phyloP scores from a whole-genome alignment of 2,797 vertebrate species.

The Melanotaenia parkinsoni region DNA sequence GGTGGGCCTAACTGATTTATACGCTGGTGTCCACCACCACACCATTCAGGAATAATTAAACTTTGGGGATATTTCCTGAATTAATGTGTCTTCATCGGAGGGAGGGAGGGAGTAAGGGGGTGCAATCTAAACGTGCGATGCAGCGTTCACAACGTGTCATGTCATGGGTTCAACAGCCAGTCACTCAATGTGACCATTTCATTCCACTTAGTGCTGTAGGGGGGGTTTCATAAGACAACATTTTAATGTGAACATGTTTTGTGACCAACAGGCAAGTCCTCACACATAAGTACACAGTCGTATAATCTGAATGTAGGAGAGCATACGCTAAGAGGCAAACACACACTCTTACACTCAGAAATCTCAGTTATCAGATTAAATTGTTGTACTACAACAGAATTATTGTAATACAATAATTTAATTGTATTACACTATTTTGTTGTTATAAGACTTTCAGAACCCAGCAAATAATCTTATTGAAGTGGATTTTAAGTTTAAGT shows the following conservation, averaged over 20 bases:
- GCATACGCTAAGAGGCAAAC: conserved; percentile 1
- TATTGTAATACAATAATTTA: not conserved
- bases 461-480: not conserved
- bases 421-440: too few species aligned
- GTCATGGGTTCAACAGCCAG: conserved; percentile 66
- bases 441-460: not conserved
- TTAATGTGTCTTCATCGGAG: conserved; percentile 72
- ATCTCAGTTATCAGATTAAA: conserved; percentile 33
- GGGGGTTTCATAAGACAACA: conserved; percentile 45
- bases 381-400: conserved; percentile 25
- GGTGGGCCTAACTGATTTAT: conserved; percentile 81
- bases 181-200: conserved; percentile 61
- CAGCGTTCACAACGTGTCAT: conserved; percentile 27
- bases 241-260: conserved; percentile 58
- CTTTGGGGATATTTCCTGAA: conserved; percentile 77
- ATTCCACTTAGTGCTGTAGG: conserved; percentile 58
- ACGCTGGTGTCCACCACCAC: conserved; percentile 70
- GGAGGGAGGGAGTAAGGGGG: conserved; percentile 39
- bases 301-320: conserved; percentile 23
- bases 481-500: conserved; percentile 5
- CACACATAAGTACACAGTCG: conserved; percentile 21
- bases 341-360: conserved; percentile 22
- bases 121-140: conserved; percentile 70
- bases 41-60: conserved; percentile 84
- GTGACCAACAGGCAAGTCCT: conserved; percentile 37